Conservation (phyloP, 2,888 invertebrate species). For the Craniophora ligustri region DNA sequence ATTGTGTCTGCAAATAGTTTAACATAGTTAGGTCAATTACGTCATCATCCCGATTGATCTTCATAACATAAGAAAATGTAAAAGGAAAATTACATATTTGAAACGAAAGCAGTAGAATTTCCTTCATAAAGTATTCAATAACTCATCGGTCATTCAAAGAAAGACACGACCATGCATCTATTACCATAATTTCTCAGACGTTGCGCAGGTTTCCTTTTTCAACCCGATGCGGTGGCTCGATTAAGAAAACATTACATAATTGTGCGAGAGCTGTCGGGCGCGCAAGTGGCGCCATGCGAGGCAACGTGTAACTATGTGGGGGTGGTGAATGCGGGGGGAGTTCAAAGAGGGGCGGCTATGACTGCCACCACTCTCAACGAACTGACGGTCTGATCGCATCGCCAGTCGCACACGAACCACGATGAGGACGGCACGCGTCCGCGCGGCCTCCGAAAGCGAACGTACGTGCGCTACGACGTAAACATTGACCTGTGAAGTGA, state of each 20-base stretch:
- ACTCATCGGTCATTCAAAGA: slow-evolving; percentile 53
- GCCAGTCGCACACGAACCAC: slow-evolving; percentile 82
- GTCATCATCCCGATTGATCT: neutral
- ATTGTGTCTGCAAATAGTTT: too few species aligned
- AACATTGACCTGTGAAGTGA: slow-evolving; percentile 81
- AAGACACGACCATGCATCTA: slow-evolving; percentile 54
- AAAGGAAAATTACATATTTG: slow-evolving; percentile 1
- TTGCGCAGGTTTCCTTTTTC: slow-evolving; percentile 70
- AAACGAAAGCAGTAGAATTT: slow-evolving; percentile 24
- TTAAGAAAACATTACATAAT: slow-evolving; percentile 88
- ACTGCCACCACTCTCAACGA: slow-evolving; percentile 78
- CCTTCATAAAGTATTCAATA: slow-evolving; percentile 59
- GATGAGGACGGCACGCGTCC: slow-evolving; percentile 80
- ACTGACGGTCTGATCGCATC: slow-evolving; percentile 69
- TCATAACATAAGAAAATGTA: slow-evolving; percentile 1
- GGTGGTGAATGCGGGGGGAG: slow-evolving; percentile 72
- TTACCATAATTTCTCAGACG: slow-evolving; percentile 65
- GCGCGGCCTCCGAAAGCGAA: slow-evolving; percentile 71
- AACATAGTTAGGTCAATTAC: too few species aligned
- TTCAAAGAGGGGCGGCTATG: slow-evolving; percentile 73
- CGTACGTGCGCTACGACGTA: slow-evolving; percentile 81
- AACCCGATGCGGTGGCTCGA: slow-evolving; percentile 78
- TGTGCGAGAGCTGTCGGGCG: slow-evolving; percentile 80
- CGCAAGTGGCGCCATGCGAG: slow-evolving; percentile 86
- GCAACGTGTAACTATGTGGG: slow-evolving; percentile 84